Conservation (phyloP, 2,113 vertebrate species). For the Alligator mississippiensis region DNA sequence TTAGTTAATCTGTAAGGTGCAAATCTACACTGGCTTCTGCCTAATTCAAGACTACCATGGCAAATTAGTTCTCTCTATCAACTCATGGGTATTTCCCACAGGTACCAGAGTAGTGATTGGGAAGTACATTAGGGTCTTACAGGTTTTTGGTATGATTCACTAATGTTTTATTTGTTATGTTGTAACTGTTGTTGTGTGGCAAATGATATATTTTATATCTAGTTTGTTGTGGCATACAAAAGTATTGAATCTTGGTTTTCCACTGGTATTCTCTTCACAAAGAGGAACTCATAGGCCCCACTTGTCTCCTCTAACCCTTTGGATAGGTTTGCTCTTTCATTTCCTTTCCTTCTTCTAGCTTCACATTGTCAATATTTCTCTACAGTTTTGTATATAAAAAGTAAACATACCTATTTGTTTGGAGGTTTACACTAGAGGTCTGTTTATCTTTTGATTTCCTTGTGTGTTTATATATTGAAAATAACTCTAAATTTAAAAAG, state of each 20-base stretch:
- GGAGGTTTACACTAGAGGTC: background rate
- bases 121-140: background rate
- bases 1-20: too few species aligned
- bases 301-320: background rate
- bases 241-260: background rate
- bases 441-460: conserved; percentile 47
- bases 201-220: rapidly evolving
- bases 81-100: background rate
- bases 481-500: conserved; percentile 63
- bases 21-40: too few species aligned
- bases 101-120: background rate
- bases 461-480: conserved; percentile 29
- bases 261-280: rapidly evolving
- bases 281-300: rapidly evolving
- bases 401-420: background rate
- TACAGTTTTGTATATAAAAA: background rate
- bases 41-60: too few species aligned
- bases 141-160: background rate
- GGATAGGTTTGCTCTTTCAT: background rate
- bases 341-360: background rate
- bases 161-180: rapidly evolving
- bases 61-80: background rate
- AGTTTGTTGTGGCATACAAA: rapidly evolving
- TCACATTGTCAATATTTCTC: background rate
- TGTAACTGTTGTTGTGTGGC: rapidly evolving